These are phyloP conservation scores for Euproctis similis DNA, from an alignment of 2,888 invertebrate species.

Conservation along the genomic window DNA sequence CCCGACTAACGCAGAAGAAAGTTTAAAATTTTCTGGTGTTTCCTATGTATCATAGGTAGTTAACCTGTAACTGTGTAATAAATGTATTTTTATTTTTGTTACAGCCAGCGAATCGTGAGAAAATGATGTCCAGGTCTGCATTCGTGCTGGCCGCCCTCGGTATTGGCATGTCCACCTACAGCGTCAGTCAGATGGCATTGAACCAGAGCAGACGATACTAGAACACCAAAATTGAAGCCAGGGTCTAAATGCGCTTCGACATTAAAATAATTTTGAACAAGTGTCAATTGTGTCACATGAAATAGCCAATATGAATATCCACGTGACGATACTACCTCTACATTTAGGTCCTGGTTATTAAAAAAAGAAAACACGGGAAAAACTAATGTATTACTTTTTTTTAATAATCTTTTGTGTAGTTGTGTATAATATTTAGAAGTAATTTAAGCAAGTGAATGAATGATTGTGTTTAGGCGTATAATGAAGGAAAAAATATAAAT, in stretches of 20 bases:
- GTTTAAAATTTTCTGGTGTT: too few species aligned
- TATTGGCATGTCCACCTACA: slow-evolving; percentile 77
- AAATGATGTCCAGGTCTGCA: slow-evolving; percentile 75
- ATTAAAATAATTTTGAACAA: neutral
- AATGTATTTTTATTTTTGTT: slow-evolving; percentile 18
- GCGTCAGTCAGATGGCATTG: slow-evolving; percentile 77
- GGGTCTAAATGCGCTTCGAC: neutral
- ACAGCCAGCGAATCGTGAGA: slow-evolving; percentile 72
- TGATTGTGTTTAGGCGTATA: neutral
- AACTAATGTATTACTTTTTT: slow-evolving; percentile 40
- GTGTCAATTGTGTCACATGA: neutral
- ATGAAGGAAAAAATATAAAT: neutral
- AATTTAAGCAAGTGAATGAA: slow-evolving; percentile 21
- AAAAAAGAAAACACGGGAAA: slow-evolving; percentile 40
- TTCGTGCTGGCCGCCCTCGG: slow-evolving; percentile 75
- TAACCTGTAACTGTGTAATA: too few species aligned
- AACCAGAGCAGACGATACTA: slow-evolving; percentile 62
- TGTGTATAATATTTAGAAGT: slow-evolving; percentile 22
- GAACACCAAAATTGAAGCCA: slow-evolving; percentile 2
- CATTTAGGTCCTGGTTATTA: slow-evolving; percentile 12
- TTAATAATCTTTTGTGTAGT: slow-evolving; percentile 17
- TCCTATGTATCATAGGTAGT: too few species aligned
- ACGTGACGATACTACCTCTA: slow-evolving; percentile 11
- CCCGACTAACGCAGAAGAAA: too few species aligned
- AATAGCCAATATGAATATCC: slow-evolving; percentile 1